Percentiles rank a stretch among this genome's conserved stretches.
Evolutionary conservation across 1,140 invertebrate genomes (phyloP).

Genomic region (Melitaea cinxia): DNA sequence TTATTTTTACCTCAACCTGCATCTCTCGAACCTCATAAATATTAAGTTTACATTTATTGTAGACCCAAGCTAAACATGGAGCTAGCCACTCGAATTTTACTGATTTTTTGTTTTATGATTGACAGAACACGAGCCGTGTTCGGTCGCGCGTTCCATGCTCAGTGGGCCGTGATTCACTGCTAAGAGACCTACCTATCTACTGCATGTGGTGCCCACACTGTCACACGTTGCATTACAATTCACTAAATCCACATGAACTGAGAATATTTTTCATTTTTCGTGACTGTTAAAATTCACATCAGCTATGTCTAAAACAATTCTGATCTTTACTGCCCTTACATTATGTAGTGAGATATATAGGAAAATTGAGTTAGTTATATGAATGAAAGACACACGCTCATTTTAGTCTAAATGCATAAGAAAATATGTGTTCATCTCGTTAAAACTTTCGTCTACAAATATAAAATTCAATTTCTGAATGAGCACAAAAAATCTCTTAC

Average conservation of each 20-base stretch:
- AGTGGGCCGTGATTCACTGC: conserved; percentile 67
- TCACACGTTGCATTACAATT: conserved; percentile 62
- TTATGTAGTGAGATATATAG: conserved; percentile 35
- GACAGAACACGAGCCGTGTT: conserved; percentile 77
- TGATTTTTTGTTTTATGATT: conserved; percentile 76
- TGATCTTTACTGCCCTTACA: conserved; percentile 13
- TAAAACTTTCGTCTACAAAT: conserved; percentile 79
- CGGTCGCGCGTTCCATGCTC: conserved; percentile 72
- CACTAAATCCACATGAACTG: conserved; percentile 39
- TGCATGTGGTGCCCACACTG: conserved; percentile 57
- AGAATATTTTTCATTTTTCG: conserved; percentile 41
- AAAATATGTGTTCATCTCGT: conserved; percentile 74
- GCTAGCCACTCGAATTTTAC: conserved; percentile 69
- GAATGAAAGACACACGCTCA: conserved; percentile 60
- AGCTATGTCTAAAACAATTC: conserved; percentile 35
- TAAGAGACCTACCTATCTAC: conserved; percentile 72
- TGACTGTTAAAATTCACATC: conserved; percentile 41
- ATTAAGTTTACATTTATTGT: conserved; percentile 46
- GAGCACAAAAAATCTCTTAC: conserved; percentile 78
- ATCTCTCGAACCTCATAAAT: conserved; percentile 41
- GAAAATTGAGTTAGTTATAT: conserved; percentile 53
- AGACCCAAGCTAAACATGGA: conserved; percentile 59
- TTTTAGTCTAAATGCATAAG: conserved; percentile 63
- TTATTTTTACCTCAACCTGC: conserved; percentile 30
- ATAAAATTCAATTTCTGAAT: conserved; percentile 82